Percentiles rank a stretch among this genome's conserved stretches.
Evolutionary conservation across 2,797 vertebrate species (phyloP).

Genomic region (Hafferia zeledoni): DNA sequence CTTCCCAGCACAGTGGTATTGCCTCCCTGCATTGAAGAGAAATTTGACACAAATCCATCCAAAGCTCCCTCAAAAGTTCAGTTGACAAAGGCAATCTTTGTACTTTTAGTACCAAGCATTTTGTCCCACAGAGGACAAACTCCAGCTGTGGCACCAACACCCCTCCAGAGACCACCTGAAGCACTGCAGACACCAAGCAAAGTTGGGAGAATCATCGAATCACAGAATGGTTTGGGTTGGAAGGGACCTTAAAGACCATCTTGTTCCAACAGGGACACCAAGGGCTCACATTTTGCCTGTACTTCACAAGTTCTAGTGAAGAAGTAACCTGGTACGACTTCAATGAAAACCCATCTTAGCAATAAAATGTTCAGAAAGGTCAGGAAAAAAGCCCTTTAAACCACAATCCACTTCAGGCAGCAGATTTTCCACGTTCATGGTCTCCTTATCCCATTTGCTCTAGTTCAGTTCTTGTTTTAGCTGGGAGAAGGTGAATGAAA

Average conservation of each 20-base stretch:
- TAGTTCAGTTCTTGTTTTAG: conserved; percentile 7
- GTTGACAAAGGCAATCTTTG: not conserved
- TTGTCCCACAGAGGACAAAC: not conserved
- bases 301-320: not conserved
- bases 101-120: not conserved
- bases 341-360: not conserved
- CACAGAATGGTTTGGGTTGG: not conserved
- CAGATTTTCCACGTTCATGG: not conserved
- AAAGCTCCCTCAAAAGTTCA: not conserved
- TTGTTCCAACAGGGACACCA: not conserved
- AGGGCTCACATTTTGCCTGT: not conserved
- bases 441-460: not conserved
- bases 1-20: too few species aligned
- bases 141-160: not conserved
- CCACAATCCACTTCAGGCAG: not conserved
- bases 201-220: not conserved
- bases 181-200: not conserved
- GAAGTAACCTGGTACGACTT: not conserved
- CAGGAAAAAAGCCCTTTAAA: not conserved
- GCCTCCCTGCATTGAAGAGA: too few species aligned
- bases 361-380: not conserved
- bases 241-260: not conserved
- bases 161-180: not conserved
- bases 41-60: not conserved
- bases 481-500: conserved; percentile 22